A percentile compares a stretch with the other conserved stretches of the same genome.
Evolutionary conservation across 2,888 invertebrate species (phyloP).

Genomic region (Eugnorisma glareosa): DNA sequence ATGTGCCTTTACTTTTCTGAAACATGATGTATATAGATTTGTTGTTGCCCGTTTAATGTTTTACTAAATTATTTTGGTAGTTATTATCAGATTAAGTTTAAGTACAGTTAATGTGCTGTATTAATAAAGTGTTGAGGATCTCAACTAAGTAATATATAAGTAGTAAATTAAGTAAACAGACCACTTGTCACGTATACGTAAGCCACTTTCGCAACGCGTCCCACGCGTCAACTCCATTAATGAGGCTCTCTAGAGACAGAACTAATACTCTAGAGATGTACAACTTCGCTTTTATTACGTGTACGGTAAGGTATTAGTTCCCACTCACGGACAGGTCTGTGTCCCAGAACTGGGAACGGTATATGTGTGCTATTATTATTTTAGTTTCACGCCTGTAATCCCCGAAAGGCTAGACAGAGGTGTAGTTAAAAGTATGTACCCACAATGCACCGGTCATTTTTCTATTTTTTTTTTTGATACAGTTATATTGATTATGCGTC

Average conservation of each 20-base stretch:
- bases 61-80: not conserved
- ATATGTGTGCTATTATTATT: not conserved
- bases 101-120: not conserved
- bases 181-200: conserved; percentile 23
- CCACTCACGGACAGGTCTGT: not conserved
- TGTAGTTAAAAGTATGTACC: too few species aligned
- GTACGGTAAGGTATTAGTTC: not conserved
- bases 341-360: not conserved
- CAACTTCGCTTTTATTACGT: not conserved
- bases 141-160: not conserved
- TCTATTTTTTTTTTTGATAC: too few species aligned
- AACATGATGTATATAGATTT: too few species aligned
- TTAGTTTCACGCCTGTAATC: too few species aligned
- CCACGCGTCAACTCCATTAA: conserved; percentile 31
- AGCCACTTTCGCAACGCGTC: conserved; percentile 18
- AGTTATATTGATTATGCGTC: too few species aligned
- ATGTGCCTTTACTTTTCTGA: too few species aligned
- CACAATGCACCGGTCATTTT: too few species aligned
- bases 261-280: not conserved
- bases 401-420: too few species aligned
- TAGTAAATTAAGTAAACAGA: conserved; percentile 14
- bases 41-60: not conserved
- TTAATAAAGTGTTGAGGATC: conserved; percentile 8
- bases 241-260: not conserved
- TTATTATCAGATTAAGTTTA: not conserved